A percentile compares a stretch with the other conserved stretches of the same genome.
Evolutionary conservation across 2,113 vertebrate genomes (phyloP).

Genomic region (Gavia stellata): DNA sequence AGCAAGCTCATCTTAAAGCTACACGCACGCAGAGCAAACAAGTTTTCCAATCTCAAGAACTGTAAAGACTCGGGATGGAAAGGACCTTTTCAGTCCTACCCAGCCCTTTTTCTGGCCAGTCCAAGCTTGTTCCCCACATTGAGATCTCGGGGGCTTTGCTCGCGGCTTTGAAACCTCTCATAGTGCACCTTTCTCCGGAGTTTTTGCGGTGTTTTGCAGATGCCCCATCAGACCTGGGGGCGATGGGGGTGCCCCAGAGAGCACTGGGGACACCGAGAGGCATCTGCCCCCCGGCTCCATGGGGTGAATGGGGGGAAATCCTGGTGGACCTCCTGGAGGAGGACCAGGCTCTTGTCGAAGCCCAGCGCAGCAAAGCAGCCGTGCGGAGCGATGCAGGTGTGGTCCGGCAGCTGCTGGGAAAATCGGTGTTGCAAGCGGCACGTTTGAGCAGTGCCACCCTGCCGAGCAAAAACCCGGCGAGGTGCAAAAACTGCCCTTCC

Average conservation of each 20-base stretch:
- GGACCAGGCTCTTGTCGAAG: neutral
- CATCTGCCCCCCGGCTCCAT: rapidly evolving
- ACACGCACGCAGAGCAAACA: neutral
- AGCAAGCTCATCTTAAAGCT: slow-evolving; percentile 62
- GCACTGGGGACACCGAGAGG: neutral
- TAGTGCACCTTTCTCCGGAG: rapidly evolving
- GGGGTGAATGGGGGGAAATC: neutral
- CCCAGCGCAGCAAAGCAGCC: neutral
- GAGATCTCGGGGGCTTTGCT: neutral
- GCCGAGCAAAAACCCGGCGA: neutral
- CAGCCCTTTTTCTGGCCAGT: neutral
- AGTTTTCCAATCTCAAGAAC: neutral
- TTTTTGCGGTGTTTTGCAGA: rapidly evolving
- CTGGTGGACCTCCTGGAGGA: neutral
- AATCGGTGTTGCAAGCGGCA: rapidly evolving
- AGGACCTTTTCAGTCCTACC: neutral
- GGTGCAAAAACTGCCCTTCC: neutral
- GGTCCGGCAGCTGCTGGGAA: neutral
- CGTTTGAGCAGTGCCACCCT: neutral
- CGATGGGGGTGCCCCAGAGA: neutral
- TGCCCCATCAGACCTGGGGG: neutral
- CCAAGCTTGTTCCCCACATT: neutral
- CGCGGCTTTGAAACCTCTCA: rapidly evolving
- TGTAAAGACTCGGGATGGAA: neutral
- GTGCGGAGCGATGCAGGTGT: rapidly evolving